Evolutionary conservation across 2,113 vertebrate genomes (phyloP).

Genomic region (chimpanzee (Pan troglodytes)): NHGRI_mPanTro3-v2.1_pri NC_072413.2:102233501-102234000

Average conservation of each 20-base stretch:
- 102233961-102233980: constrained; percentile 66
- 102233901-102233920: constrained; percentile 64
- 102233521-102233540: background rate
- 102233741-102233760: background rate
- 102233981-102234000: constrained; percentile 40
- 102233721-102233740: no score
- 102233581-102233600: background rate
- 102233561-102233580: accelerated
- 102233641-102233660: accelerated
- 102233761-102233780: background rate
- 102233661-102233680: background rate
- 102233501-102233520: background rate
- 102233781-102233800: background rate
- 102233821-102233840: accelerated
- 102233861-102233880: constrained; percentile 44
- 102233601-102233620: accelerated
- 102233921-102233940: background rate
- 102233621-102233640: accelerated
- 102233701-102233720: background rate
- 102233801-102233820: accelerated
- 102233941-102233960: constrained; percentile 53
- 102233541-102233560: no score
- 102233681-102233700: background rate
- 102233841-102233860: background rate
- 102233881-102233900: background rate